Evolutionary conservation across 2,113 vertebrate genomes (phyloP), one percentile per base, ranked within the genome.

Genomic region (Mesocricetus auratus): DNA sequence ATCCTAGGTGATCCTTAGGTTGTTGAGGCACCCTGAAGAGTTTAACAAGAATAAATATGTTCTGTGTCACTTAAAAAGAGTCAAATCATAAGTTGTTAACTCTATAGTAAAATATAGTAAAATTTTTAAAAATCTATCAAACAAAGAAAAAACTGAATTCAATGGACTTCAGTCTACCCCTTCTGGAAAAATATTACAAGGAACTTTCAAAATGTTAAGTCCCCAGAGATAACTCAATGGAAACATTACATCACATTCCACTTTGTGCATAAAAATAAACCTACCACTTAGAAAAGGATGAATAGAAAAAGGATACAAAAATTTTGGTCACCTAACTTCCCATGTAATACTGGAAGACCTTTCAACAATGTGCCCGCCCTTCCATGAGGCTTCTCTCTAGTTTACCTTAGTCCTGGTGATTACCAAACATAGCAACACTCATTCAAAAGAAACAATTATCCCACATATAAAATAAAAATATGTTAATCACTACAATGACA

Each of bases 141-240:
- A 64, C 78, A 86, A 90, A 69, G 74, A 81, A n/a, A 95, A n/a
- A 31, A 73, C 6, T 60, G 66, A 66, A 45, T 16, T 24, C 77
- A 78, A 75, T 74, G 3, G 58, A 66, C 13, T 92, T 69, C 78
- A 90, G 36, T 56, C 39, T 93, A 60, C 62, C 42, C 10, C 31
- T 85, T 94, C 58, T 56, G 10, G 69, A 36, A 88, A 93, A 96
- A 92, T 73, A 19, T 71, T 91, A 81, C 12, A 24, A 92, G n/a
- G 50, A 85, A 92, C 56, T 92, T 93, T 91, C 7, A 94, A 96
- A 97, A 78, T 47, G 60, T 50, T 60, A 42, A 77, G 19, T 88
- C 31, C 92, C 21, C 22, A 74, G 39, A 89, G 71, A 58, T n/a
- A 92, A 79, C 11, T 62, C 53, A 93, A 5, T 89, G 26, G 31